These are phyloP conservation scores for Nycticebus coucang DNA, from an alignment of 2,113 vertebrate species.

Conservation along the genomic window DNA sequence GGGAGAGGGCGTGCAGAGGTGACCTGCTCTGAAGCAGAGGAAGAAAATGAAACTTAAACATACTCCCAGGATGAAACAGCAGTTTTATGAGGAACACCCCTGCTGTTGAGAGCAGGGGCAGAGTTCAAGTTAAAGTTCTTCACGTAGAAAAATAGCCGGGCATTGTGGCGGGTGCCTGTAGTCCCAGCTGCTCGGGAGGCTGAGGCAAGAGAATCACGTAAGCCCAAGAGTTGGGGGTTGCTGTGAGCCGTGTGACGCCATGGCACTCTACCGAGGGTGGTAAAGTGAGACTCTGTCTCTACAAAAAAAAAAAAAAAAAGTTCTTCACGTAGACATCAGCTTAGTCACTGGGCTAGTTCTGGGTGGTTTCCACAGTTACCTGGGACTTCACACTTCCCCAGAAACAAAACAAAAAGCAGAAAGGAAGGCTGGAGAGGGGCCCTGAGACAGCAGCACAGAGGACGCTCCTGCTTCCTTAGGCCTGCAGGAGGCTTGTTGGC, in stretches of 20 bases:
- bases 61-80: accelerated
- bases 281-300: too few relatives aligned
- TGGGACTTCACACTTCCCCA: accelerated
- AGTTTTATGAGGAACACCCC: accelerated
- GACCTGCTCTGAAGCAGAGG: neutral
- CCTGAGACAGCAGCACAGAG: neutral
- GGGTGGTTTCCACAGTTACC: neutral
- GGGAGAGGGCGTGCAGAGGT: too few relatives aligned
- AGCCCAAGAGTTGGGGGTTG: too few relatives aligned
- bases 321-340: neutral
- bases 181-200: too few relatives aligned
- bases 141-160: too few relatives aligned
- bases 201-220: too few relatives aligned
- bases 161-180: too few relatives aligned
- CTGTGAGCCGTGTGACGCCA: too few relatives aligned
- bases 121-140: neutral
- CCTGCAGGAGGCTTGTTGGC: neutral
- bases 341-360: accelerated
- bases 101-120: accelerated
- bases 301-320: too few relatives aligned
- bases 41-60: neutral
- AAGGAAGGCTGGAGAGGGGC: too few relatives aligned
- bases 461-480: neutral
- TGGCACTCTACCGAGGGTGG: too few relatives aligned
- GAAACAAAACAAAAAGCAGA: neutral